Conservation (phyloP, 2,113 vertebrate species). For the Mustela nigripes region DNA sequence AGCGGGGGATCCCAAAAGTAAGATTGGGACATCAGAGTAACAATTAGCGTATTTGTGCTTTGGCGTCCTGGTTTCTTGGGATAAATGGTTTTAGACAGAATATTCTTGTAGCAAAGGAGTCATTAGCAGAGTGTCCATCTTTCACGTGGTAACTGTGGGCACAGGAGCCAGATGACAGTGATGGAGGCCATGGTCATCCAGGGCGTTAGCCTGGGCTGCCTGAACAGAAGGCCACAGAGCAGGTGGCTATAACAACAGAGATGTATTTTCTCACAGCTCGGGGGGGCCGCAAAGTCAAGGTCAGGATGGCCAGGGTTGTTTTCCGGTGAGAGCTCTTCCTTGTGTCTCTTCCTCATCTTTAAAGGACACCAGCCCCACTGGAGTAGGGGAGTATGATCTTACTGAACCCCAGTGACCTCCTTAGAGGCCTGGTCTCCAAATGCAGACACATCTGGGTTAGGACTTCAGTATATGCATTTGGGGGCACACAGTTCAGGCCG, state of each 20-base stretch:
- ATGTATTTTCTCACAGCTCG: rapidly evolving
- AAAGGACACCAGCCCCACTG: background rate
- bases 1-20: constrained; percentile 76
- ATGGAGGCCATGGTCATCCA: background rate
- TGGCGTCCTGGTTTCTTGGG: background rate
- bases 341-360: background rate
- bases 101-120: background rate
- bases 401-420: background rate
- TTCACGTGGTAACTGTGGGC: rapidly evolving
- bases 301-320: background rate
- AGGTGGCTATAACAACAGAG: rapidly evolving
- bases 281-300: background rate
- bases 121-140: rapidly evolving
- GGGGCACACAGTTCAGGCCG: background rate
- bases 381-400: background rate
- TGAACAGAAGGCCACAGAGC: rapidly evolving
- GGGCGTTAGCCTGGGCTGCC: rapidly evolving
- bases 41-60: constrained; percentile 9
- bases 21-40: constrained; percentile 33
- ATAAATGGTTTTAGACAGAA: background rate
- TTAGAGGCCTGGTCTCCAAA: background rate
- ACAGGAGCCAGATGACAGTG: rapidly evolving
- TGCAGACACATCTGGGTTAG: rapidly evolving
- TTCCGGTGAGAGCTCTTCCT: background rate
- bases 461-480: background rate